Evolutionary conservation across 2,797 vertebrate genomes (phyloP).

Genomic region (Sciaenops ocellatus): DNA sequence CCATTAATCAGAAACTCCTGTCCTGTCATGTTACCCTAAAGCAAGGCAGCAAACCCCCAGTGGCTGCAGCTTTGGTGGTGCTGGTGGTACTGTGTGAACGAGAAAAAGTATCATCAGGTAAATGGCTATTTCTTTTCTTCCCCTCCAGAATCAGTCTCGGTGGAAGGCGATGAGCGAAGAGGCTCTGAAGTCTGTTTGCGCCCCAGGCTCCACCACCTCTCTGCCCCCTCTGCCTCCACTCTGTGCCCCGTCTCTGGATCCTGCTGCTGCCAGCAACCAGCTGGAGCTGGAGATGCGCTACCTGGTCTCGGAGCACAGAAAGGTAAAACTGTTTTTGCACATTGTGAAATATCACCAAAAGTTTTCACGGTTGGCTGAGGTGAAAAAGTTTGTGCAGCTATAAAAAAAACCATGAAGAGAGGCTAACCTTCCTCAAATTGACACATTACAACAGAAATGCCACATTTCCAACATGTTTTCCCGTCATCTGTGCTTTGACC

Average conservation of each 20-base stretch:
- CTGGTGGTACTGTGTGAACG: slow-evolving; percentile 5
- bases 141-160: slow-evolving; percentile 88
- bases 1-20: slow-evolving; percentile 24
- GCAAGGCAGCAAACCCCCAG: slow-evolving; percentile 6
- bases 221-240: slow-evolving; percentile 91
- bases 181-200: slow-evolving; percentile 93
- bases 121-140: slow-evolving; percentile 62
- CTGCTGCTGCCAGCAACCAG: slow-evolving; percentile 90
- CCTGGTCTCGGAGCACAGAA: slow-evolving; percentile 93
- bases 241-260: slow-evolving; percentile 87
- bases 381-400: too few species aligned
- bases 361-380: too few species aligned
- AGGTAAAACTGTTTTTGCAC: slow-evolving; percentile 84
- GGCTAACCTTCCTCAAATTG: too few species aligned
- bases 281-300: slow-evolving; percentile 93
- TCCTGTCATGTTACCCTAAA: slow-evolving; percentile 24
- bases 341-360: too few species aligned
- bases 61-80: not conserved
- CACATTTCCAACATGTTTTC: too few species aligned
- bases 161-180: slow-evolving; percentile 99
- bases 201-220: slow-evolving; percentile 87
- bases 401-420: too few species aligned
- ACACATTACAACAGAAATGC: too few species aligned
- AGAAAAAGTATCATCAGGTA: not conserved
- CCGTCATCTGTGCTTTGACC: too few species aligned